Conservation (phyloP, 2,888 invertebrate genomes). For the Hypomecis atomaria region DNA sequence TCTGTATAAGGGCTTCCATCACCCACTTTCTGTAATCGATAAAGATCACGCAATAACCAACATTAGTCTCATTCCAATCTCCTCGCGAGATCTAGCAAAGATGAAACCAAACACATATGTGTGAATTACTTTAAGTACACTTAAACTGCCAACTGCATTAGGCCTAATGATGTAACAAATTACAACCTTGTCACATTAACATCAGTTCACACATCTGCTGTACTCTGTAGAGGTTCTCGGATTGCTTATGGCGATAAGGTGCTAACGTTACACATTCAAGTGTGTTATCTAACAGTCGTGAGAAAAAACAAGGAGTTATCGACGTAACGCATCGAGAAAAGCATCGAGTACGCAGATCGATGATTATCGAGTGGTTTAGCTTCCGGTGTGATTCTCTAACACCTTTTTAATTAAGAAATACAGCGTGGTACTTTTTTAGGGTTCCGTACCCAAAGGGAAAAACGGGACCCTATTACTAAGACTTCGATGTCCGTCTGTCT, state of each 20-base stretch:
- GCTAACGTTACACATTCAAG: slow-evolving; percentile 11
- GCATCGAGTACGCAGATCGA: slow-evolving; percentile 45
- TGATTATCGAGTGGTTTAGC: slow-evolving; percentile 41
- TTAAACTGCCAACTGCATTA: slow-evolving; percentile 14
- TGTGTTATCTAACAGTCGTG: slow-evolving; percentile 59
- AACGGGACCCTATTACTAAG: too few relatives aligned
- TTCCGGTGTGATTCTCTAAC: slow-evolving; percentile 41
- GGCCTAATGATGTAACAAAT: slow-evolving; percentile 8
- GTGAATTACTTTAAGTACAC: slow-evolving; percentile 38
- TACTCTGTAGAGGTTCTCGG: not conserved
- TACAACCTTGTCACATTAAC: slow-evolving; percentile 12
- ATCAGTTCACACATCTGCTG: not conserved
- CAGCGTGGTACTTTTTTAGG: slow-evolving; percentile 1
- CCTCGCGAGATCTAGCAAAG: slow-evolving; percentile 36
- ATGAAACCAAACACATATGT: slow-evolving; percentile 38
- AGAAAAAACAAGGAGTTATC: slow-evolving; percentile 56
- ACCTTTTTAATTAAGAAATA: slow-evolving; percentile 7
- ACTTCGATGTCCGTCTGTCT: too few relatives aligned
- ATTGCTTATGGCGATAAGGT: slow-evolving; percentile 9
- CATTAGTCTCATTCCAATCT: slow-evolving; percentile 43
- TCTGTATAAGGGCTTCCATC: slow-evolving; percentile 22
- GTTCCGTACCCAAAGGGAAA: not conserved
- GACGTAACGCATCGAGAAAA: slow-evolving; percentile 49
- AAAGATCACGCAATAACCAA: slow-evolving; percentile 39
- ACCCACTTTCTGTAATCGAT: slow-evolving; percentile 29